These are phyloP conservation scores for Propsilocerus akamusi DNA, from an alignment of 1,140 invertebrate species.

Conservation along the genomic window DNA sequence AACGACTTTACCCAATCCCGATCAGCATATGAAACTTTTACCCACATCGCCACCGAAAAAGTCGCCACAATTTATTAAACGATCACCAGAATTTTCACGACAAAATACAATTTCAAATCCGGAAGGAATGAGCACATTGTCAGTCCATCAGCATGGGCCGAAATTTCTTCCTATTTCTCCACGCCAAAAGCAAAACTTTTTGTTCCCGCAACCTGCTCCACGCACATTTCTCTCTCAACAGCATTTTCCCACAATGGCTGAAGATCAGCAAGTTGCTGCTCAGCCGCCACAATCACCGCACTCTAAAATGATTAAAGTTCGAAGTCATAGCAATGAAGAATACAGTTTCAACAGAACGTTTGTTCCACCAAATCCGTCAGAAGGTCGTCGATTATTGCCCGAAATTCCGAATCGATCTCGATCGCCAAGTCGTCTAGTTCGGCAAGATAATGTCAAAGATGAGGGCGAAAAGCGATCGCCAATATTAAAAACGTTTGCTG, in stretches of 20 bases:
- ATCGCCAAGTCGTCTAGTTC: slow-evolving; percentile 16
- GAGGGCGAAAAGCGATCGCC: slow-evolving; percentile 8
- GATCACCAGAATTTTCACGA: slow-evolving; percentile 22
- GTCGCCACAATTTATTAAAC: slow-evolving; percentile 18
- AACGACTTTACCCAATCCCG: slow-evolving; percentile 22
- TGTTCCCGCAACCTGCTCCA: slow-evolving; percentile 17
- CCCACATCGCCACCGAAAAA: slow-evolving; percentile 23
- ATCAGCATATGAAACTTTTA: slow-evolving; percentile 21
- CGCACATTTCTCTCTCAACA: slow-evolving; percentile 22
- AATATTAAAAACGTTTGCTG: slow-evolving; percentile 16
- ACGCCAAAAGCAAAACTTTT: slow-evolving; percentile 22
- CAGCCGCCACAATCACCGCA: slow-evolving; percentile 19
- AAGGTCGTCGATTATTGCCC: slow-evolving; percentile 17
- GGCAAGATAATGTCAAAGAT: slow-evolving; percentile 22
- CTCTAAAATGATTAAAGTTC: slow-evolving; percentile 24
- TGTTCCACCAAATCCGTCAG: slow-evolving; percentile 8
- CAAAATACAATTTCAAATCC: slow-evolving; percentile 23
- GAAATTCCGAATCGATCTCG: slow-evolving; percentile 15
- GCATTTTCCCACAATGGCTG: slow-evolving; percentile 18
- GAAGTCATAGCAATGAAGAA: slow-evolving; percentile 24
- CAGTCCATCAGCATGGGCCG: slow-evolving; percentile 13
- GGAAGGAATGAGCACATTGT: slow-evolving; percentile 20
- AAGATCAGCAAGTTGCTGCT: slow-evolving; percentile 16
- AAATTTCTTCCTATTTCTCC: slow-evolving; percentile 24
- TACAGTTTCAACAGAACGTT: slow-evolving; percentile 17